phyloP scores from a whole-genome alignment of 2,888 invertebrate species.

The Athrips mouffetella region DNA sequence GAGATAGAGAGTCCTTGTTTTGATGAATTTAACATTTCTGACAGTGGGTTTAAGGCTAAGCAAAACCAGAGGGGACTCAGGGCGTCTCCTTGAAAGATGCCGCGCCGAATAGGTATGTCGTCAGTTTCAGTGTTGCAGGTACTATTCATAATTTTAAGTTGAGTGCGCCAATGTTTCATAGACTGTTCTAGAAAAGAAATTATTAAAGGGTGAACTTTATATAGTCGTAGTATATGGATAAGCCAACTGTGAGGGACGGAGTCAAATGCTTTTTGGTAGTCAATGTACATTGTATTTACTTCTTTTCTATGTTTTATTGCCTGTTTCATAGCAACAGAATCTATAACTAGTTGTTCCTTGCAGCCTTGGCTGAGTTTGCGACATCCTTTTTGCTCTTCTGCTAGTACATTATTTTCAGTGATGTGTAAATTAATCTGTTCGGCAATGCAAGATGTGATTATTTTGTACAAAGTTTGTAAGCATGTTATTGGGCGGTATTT shows the following conservation, averaged over 20 bases:
- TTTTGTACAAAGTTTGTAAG: constrained; percentile 30
- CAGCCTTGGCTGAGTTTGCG: constrained; percentile 5
- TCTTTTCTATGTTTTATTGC: constrained; percentile 15
- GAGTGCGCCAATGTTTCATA: constrained; percentile 21
- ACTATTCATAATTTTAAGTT: constrained; percentile 9
- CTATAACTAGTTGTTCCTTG: no score
- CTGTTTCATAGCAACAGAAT: constrained; percentile 20
- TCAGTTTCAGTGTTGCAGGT: constrained; percentile 1
- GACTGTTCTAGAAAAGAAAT: constrained; percentile 10
- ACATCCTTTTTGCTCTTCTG: constrained; percentile 16
- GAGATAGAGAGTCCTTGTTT: not conserved
- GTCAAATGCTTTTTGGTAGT: no score
- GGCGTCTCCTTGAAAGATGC: constrained; percentile 27
- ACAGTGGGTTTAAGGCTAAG: constrained; percentile 7
- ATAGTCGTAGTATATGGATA: constrained; percentile 21
- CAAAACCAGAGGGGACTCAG: constrained; percentile 23
- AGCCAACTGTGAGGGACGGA: constrained; percentile 29
- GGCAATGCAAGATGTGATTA: constrained; percentile 23
- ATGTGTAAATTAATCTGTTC: constrained; percentile 24
- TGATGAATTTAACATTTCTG: not conserved
- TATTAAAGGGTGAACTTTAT: constrained; percentile 25
- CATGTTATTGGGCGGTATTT: constrained; percentile 34
- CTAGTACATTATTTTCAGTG: not conserved
- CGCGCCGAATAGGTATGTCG: constrained; percentile 20
- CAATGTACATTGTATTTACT: constrained; percentile 24